Evolutionary conservation across 2,888 invertebrate species (phyloP), one percentile per base, ranked within the genome.

Genomic region (Yponomeuta plumbellus): DNA sequence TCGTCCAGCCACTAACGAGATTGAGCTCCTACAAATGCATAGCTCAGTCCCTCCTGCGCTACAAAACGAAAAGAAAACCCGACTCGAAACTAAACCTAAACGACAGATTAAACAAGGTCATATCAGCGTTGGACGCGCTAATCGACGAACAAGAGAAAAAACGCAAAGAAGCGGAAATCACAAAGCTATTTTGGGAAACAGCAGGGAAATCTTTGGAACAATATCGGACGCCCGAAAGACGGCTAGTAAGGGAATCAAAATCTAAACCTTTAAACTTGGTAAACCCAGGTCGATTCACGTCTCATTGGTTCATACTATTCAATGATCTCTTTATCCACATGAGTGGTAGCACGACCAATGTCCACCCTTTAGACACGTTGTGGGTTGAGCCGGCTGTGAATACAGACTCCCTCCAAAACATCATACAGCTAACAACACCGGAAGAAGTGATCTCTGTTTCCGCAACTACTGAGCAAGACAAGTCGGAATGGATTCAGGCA

Each of bases 301-400:
- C 94, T 0, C 95, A 96, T 75, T 94, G 94, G 92, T 96, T 97
- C 75, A 93, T 97, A 71, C 88, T 97, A 65, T 94, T 97, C 76
- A 96, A 94, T 67, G 97, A 97, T 82, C 88, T 95, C 67, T 94
- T 97, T 70, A 93, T 97, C 67, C 96, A 97, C 76, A 88, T 95
- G 34, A 92, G 92, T 75, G 95, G 95, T 56, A 94, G 94, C 34
- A 92, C 93, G 1, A 92, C 94, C 66, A 93, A 91, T 67, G 82
- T 92, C 0, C 95, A 96, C 83, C 93, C 94, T 11, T 86, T 97
- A 70, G 92, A 93, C 69, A 95, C 95, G 0, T 80, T 97, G 62
- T 97, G 97, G 97, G 92, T 97, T 2, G 96, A 96, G 79, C 88
- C 94, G 5, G 87, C 95, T 57, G 91, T 93, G n/a, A 95, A 94